Conservation (phyloP, 1,140 invertebrate genomes). For the Orchesella cincta region DNA sequence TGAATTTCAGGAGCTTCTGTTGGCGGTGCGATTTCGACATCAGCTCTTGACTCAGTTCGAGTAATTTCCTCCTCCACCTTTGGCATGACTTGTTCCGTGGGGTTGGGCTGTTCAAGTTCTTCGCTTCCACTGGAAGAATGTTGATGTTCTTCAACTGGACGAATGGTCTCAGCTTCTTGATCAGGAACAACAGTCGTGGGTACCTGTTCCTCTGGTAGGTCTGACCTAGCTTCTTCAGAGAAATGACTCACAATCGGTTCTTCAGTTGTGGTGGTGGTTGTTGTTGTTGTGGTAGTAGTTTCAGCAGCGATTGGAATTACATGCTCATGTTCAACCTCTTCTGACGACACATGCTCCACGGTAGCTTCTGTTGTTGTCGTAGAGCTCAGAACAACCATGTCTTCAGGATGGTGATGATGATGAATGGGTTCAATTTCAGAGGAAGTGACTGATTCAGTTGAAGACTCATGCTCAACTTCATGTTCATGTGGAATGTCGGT, state of each 20-base stretch:
- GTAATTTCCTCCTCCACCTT: too few relatives aligned
- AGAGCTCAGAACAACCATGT: neutral
- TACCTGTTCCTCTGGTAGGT: neutral
- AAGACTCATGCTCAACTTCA: slow-evolving; percentile 52
- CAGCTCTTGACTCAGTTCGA: too few relatives aligned
- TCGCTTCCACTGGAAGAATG: too few relatives aligned
- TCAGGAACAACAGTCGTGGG: neutral
- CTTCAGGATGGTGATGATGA: neutral
- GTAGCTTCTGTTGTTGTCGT: slow-evolving; percentile 35
- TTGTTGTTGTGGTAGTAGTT: neutral
- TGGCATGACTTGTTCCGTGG: too few relatives aligned
- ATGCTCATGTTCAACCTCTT: neutral
- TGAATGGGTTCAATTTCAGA: neutral
- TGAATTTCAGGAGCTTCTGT: too few relatives aligned
- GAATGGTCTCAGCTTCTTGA: too few relatives aligned
- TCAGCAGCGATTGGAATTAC: neutral
- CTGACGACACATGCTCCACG: neutral
- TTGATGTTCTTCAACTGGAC: too few relatives aligned
- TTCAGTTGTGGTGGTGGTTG: slow-evolving; percentile 30
- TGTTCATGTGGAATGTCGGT: slow-evolving; percentile 18
- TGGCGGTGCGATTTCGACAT: too few relatives aligned
- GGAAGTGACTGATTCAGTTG: slow-evolving; percentile 42
- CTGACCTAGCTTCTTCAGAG: neutral
- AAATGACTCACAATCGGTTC: neutral
- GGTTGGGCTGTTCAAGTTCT: too few relatives aligned